Evolutionary conservation across 2,888 invertebrate species (phyloP), one percentile per base, ranked within the genome.

Genomic region (Salpingus planirostris): DNA sequence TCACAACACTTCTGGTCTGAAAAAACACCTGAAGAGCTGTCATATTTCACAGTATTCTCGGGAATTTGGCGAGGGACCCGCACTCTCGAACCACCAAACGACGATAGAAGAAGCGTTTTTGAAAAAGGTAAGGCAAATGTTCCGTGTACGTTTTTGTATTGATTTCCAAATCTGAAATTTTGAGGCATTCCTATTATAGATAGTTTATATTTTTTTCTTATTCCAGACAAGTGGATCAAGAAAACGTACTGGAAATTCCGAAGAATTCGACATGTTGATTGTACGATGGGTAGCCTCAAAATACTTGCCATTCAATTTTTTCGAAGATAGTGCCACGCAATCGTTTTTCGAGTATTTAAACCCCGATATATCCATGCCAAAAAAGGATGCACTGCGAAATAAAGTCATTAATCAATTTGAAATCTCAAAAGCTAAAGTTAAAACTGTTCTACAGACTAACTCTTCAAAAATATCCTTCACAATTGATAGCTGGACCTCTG

Each of bases 401-500:
- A 15, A 27, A 22, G 21, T 24, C 22, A 27, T 36, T 23, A 21
- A 24, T 7, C 1, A 6, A 10, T 30, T 30, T 10, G 5, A 12
- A 11, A 11, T 6, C 6, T 21, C 26, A 29, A 27, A 37, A 13
- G 24, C 15, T 11, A 21, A 15, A 22, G 7, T 38, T 15, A 38
- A 31, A 30, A 18, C 22, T 33, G 21, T 15, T 12, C 26, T 43
- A 15, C 27, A 36, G 34, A 31, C 43, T 37, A 29, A 23, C 32
- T 27, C 22, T 22, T 44, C 42, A 7, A 44, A 46, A 37, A 37
- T 47, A 21, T 38, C 44, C 21, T 46, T 48, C 21, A 47, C 50
- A 11, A 41, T 48, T 33, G 44, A 50, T 38, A 46, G 42, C 13
- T 49, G 47, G 47, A 42, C 48, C 14, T 46, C 47, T n/a, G 36